phyloP scores from a whole-genome alignment of 1,140 invertebrate species.

The Phymorhynchus buccinoides region DNA sequence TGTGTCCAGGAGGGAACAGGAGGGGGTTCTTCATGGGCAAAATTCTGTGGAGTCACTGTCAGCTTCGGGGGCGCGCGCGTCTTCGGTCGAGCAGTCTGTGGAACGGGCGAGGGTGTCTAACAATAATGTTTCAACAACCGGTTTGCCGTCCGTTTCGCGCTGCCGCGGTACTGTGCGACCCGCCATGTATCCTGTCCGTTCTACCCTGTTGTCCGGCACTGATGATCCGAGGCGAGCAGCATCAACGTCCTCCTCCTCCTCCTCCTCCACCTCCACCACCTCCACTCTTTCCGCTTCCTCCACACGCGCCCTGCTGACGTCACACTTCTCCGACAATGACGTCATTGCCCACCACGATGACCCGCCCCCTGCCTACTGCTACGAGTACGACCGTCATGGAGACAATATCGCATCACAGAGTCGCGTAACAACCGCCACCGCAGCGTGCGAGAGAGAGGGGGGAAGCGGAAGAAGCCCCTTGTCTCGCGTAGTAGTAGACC shows the following conservation, averaged over 20 bases:
- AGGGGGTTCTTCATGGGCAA: background rate
- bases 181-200: background rate
- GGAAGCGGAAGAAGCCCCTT: no score
- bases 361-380: background rate
- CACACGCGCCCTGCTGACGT: background rate
- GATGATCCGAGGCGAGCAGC: background rate
- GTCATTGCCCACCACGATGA: background rate
- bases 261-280: background rate
- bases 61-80: no score
- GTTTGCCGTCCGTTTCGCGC: background rate
- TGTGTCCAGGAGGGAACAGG: no score
- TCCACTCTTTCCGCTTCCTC: background rate
- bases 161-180: background rate
- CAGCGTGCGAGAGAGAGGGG: no score
- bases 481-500: no score
- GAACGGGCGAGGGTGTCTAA: background rate
- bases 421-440: background rate
- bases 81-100: background rate
- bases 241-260: background rate
- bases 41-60: background rate
- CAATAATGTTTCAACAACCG: background rate
- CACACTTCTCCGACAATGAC: background rate
- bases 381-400: background rate
- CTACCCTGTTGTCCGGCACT: background rate
- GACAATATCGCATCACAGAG: background rate